Evolutionary conservation across 2,797 vertebrate genomes (phyloP), one percentile per base, ranked within the genome.

Genomic region (Macropodus opercularis): DNA sequence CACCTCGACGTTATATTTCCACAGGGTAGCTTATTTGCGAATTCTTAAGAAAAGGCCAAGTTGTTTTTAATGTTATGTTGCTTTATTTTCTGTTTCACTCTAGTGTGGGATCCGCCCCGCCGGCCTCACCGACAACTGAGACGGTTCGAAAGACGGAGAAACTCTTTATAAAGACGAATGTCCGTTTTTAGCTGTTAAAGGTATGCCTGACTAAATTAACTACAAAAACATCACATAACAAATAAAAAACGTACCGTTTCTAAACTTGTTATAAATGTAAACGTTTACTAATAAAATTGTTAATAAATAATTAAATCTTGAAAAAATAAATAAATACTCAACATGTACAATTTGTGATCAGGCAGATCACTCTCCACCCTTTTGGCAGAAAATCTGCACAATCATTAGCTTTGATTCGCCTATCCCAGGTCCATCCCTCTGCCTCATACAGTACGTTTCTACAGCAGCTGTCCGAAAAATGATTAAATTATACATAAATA

Each of bases 81-180:
- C 80, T 90, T 89, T 85, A 81, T 83, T 81, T 84, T 86, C 50
- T 87, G 38, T 87, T 88, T 85, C 26, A 79, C 79, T 82, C 72
- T 73, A 64, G 42, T 79, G 76, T 89, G 84, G 88, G 92, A 92
- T 92, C 91, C 92, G 91, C 92, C 92, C 92, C 90, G 91, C 91
- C 92, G 90, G 92, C 90, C 92, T 92, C 91, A 91, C 92, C 92
- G 92, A 93, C 92, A 92, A 93, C 91, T 93, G 92, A 93, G 92
- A 91, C 79, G 67, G 90, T 86, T 65, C 65, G 71, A 81, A 59
- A 72, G 84, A 84, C 69, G 64, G 72, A 84, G 81, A 80, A 83
- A 85, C 73, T 79, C 90, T 92, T 92, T 93, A 93, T 92, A 90
- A 89, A 79, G 64, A 62, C 70, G 57, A 81, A 80, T 82, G 88